Evolutionary conservation across 2,888 invertebrate genomes (phyloP).

Genomic region (Synanthedon vespiformis): DNA sequence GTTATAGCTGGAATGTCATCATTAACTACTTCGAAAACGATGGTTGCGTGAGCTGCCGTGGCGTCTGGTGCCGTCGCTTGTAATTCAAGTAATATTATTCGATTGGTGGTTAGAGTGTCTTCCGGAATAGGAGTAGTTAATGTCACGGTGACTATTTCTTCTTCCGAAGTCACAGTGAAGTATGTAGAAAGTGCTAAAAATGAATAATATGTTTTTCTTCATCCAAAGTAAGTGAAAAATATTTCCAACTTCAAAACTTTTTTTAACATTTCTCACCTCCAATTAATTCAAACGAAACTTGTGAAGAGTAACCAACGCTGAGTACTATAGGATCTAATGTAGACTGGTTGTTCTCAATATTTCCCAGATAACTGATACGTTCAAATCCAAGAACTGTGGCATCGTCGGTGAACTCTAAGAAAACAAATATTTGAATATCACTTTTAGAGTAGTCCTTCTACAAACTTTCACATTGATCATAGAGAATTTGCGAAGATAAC

Average conservation of each 20-base stretch:
- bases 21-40: slow-evolving; percentile 2
- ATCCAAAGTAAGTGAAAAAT: no score
- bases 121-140: slow-evolving; percentile 13
- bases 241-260: no score
- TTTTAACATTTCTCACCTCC: no score
- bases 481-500: neutral
- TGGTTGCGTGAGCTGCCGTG: neutral
- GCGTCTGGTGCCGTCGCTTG: no score
- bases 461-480: neutral
- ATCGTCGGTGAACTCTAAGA: neutral
- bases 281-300: no score
- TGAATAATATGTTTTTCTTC: no score
- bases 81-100: no score
- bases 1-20: no score
- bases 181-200: no score
- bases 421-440: neutral
- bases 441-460: neutral
- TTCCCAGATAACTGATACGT: slow-evolving; percentile 13
- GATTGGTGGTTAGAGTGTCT: neutral
- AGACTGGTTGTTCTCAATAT: slow-evolving; percentile 1
- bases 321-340: no score
- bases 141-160: slow-evolving; percentile 10
- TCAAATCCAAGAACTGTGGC: slow-evolving; percentile 9
- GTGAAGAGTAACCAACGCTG: no score
- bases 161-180: no score